phyloP scores from a whole-genome alignment of 2,113 vertebrate genomes.

The Chloebia gouldiae region DNA sequence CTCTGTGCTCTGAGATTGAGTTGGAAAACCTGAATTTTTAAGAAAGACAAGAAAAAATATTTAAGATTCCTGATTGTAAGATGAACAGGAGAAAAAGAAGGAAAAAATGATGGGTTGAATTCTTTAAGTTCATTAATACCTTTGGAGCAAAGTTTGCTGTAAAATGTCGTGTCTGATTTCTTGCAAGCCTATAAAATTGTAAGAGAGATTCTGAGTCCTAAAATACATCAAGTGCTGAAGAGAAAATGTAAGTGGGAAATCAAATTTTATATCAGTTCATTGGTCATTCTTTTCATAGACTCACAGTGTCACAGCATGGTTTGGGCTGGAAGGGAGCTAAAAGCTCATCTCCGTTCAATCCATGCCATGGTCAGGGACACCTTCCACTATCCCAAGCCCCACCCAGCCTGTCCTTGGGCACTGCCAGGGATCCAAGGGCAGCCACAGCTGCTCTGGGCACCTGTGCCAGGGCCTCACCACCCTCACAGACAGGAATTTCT shows the following conservation, averaged over 20 bases:
- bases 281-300: background rate
- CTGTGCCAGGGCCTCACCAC: background rate
- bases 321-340: background rate
- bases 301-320: background rate
- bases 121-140: background rate
- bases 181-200: background rate
- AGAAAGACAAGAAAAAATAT: background rate
- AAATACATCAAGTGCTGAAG: background rate
- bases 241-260: background rate
- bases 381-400: rapidly evolving
- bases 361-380: background rate
- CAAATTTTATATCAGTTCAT: background rate
- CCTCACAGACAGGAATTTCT: background rate
- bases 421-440: background rate
- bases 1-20: background rate
- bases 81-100: background rate
- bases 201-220: background rate
- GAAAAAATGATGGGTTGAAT: background rate
- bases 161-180: background rate
- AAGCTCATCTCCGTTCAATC: background rate
- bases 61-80: background rate
- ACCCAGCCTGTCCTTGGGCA: rapidly evolving
- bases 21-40: background rate
- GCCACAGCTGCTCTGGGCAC: background rate
- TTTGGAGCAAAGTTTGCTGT: background rate